These are phyloP conservation scores for Indri indri DNA, from an alignment of 2,113 vertebrate genomes.

Conservation along the genomic window DNA sequence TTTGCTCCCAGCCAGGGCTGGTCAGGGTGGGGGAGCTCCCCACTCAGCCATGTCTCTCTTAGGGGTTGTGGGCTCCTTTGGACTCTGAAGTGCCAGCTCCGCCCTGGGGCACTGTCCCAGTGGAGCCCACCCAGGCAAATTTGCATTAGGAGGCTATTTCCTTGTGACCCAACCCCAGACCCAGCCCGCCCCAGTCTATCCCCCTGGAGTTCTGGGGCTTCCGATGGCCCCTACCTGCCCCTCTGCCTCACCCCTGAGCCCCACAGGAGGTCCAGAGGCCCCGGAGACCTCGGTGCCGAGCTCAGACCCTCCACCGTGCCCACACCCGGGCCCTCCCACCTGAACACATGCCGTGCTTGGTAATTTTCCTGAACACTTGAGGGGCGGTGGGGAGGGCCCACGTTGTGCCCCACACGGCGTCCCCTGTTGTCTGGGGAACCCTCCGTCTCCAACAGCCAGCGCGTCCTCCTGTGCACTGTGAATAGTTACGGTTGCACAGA, in stretches of 20 bases:
- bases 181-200: rapidly evolving
- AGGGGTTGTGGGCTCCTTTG: neutral
- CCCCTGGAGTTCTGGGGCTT: neutral
- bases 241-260: neutral
- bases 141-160: neutral
- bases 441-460: neutral
- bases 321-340: neutral
- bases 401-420: neutral
- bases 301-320: neutral
- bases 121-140: neutral
- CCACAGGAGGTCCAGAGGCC: neutral
- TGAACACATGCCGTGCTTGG: rapidly evolving
- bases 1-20: neutral
- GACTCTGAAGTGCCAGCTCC: neutral
- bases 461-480: neutral
- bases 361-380: neutral
- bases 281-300: neutral
- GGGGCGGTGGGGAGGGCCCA: rapidly evolving
- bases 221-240: too few relatives aligned
- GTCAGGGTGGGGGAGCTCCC: too few relatives aligned
- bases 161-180: neutral
- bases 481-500: rapidly evolving
- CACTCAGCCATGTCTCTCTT: neutral
- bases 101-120: neutral
- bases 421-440: neutral